phyloP scores from a whole-genome alignment of 2,113 vertebrate genomes.

The Mobula hypostoma region DNA sequence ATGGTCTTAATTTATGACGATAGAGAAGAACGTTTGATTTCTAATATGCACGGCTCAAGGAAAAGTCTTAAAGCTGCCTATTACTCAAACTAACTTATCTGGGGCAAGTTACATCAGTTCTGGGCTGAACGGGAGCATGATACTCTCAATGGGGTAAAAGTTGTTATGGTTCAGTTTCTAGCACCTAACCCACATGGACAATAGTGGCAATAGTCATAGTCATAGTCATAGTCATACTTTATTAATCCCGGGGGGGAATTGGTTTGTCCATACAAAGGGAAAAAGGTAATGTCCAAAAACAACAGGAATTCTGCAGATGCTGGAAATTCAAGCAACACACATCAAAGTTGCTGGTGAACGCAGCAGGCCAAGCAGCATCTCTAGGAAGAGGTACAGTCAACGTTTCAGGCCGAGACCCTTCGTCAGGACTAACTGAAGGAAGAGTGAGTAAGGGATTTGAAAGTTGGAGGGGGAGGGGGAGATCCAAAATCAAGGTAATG shows the following conservation, averaged over 20 bases:
- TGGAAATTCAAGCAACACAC: no score
- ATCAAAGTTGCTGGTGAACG: no score
- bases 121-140: neutral
- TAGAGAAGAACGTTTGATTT: neutral
- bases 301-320: neutral
- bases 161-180: neutral
- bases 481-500: neutral
- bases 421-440: no score
- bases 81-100: neutral
- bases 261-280: neutral
- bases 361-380: no score
- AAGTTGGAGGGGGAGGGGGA: no score
- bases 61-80: conserved; percentile 1
- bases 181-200: neutral
- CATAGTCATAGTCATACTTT: no score
- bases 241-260: no score
- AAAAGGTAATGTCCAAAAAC: neutral
- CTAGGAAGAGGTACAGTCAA: no score
- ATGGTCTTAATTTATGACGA: neutral
- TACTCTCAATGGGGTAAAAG: neutral
- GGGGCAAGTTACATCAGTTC: neutral
- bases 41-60: neutral
- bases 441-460: no score
- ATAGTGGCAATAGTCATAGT: no score
- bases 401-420: no score